Base-by-base conservation (phyloP, 2,888 invertebrate species). In the Fabriciana adippe region DNA sequence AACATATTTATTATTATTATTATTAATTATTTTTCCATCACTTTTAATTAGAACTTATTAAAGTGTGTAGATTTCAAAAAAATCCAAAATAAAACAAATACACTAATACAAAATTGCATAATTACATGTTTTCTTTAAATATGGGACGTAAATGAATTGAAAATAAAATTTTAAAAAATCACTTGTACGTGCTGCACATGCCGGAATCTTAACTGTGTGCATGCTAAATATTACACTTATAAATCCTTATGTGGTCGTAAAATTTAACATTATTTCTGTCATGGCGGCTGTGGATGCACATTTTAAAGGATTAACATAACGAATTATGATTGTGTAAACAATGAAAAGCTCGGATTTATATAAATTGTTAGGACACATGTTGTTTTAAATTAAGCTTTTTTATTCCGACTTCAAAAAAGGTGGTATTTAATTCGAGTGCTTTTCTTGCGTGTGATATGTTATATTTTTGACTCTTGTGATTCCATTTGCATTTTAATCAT, bases 121-220 rank as follows among this genome's bases (percentile, higher is more conserved):
- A 41, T 41, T 11, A 41, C 35, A 11, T 41, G 35, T 41, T 11
- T 41, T 41, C 35, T 41, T 11, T 11, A 41, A 41, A 41, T 41
- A 41, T 11, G 11, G 11, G 11, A 41, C 11, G 11, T 41, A 41
- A 41, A 41, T 41, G 11, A 11, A 48, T 26, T 16, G 26, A 57
- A 47, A n/a, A 47, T 60, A 16, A 18, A 35, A 18, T 50, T 47
- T 64, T 61, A 60, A 51, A n/a, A 60, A 60, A 53, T 18, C 16
- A 54, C 18, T 18, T 51, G 67, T 69, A 69, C 75, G 74, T 74
- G 75, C 71, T 62, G 64, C 75, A 75, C 64, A 66, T 75, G 74
- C 48, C 68, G 48, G 50, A 69, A 67, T 64, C 56, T 54, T 60
- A 64, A 69, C 66, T 73, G 68, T 68, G 67, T 56, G 67, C 67